A percentile compares a stretch with the other conserved stretches of the same genome.
phyloP scores from a whole-genome alignment of 2,888 invertebrate species.

The Notocelia uddmanniana region DNA sequence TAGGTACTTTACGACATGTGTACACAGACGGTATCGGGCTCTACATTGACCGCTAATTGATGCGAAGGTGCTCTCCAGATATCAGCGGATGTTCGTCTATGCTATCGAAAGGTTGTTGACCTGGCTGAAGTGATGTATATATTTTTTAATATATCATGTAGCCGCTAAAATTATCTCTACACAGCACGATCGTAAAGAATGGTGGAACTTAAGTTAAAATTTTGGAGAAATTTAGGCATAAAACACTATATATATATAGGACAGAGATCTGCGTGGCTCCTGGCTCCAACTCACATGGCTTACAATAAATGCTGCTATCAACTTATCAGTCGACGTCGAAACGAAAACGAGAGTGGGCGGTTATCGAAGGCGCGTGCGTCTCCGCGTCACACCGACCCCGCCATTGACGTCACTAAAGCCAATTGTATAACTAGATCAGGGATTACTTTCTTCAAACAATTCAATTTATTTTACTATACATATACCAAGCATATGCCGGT shows the following conservation, averaged over 20 bases:
- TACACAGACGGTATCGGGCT: constrained; percentile 56
- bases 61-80: constrained; percentile 64
- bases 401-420: constrained; percentile 59
- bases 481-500: not conserved
- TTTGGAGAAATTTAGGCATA: not conserved
- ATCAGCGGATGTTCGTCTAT: constrained; percentile 70
- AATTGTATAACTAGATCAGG: constrained; percentile 50
- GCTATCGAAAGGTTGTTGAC: constrained; percentile 34
- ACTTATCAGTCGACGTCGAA: constrained; percentile 71
- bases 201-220: not conserved
- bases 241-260: not conserved
- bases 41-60: constrained; percentile 59
- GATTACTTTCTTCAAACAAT: constrained; percentile 41
- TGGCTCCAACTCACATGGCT: constrained; percentile 18
- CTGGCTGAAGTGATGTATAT: constrained; percentile 19
- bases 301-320: constrained; percentile 54
- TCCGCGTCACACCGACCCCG: constrained; percentile 61
- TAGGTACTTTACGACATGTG: constrained; percentile 24
- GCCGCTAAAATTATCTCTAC: not conserved
- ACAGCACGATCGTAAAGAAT: not conserved
- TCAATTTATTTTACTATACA: constrained; percentile 48
- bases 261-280: not conserved
- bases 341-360: constrained; percentile 73
- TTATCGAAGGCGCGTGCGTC: constrained; percentile 64
- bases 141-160: constrained; percentile 6